Percentiles rank a stretch among this genome's conserved stretches.
Conservation (phyloP, 2,888 invertebrate genomes). For the Chrysolina haemoptera region DNA sequence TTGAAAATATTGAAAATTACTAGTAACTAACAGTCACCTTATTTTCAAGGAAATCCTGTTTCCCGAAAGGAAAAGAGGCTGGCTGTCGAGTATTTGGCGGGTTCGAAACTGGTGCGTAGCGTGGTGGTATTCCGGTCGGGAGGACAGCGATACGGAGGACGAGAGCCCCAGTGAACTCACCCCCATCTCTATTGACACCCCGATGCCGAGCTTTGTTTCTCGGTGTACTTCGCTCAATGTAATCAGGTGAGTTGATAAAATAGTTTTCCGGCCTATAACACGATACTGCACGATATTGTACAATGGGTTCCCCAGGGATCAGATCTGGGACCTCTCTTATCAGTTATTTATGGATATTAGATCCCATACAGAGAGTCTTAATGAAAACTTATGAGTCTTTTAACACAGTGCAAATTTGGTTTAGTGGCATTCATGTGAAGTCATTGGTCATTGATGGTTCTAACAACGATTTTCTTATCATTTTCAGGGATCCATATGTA, state of each 20-base stretch:
- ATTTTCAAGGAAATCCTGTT: conserved; percentile 40
- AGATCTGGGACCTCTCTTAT: no score
- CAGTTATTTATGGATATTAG: no score
- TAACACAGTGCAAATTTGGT: no score
- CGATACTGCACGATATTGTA: no score
- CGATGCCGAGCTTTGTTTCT: conserved; percentile 88
- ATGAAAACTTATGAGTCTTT: no score
- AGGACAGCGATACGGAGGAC: conserved; percentile 85
- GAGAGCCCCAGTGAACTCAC: conserved; percentile 85
- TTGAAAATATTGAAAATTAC: no score
- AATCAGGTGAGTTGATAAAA: conserved; percentile 70
- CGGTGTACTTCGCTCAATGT: conserved; percentile 89
- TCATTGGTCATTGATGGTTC: no score
- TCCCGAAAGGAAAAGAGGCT: conserved; percentile 65
- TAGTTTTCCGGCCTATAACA: no score
- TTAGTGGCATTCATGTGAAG: no score
- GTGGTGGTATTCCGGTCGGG: conserved; percentile 92
- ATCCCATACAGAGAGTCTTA: no score
- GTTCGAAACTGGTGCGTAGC: conserved; percentile 87
- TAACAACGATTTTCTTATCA: background rate
- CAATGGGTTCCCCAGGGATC: no score
- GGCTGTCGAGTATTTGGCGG: conserved; percentile 62
- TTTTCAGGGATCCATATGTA: conserved; percentile 76
- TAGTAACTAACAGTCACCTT: background rate
- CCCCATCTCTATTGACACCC: conserved; percentile 89